These are phyloP conservation scores for Zaprionus inermis DNA, from an alignment of 1,140 invertebrate species.

Conservation along the genomic window DNA sequence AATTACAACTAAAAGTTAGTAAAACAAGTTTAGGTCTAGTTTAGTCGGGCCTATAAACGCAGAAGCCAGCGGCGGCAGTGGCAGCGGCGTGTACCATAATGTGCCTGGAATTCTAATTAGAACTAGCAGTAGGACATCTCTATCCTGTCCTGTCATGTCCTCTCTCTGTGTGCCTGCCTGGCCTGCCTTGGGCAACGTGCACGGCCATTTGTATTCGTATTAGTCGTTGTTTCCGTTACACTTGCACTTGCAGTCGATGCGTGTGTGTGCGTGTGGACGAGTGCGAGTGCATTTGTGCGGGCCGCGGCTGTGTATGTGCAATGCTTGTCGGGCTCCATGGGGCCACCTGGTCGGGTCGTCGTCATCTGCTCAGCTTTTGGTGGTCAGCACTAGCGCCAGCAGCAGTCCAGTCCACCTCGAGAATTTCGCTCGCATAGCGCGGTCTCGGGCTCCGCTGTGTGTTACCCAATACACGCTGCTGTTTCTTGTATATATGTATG, in stretches of 20 bases:
- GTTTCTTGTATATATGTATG: constrained; percentile 20
- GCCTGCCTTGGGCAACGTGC: constrained; percentile 52
- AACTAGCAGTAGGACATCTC: constrained; percentile 33
- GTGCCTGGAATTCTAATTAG: constrained; percentile 41
- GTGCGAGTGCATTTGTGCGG: constrained; percentile 51
- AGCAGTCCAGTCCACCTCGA: constrained; percentile 30
- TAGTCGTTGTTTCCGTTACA: constrained; percentile 68
- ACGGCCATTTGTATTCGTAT: constrained; percentile 44
- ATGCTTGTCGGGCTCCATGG: constrained; percentile 70
- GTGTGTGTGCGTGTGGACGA: constrained; percentile 25
- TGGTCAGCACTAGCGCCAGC: constrained; percentile 44
- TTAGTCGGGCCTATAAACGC: constrained; percentile 2
- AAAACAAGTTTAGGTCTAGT: constrained; percentile 54
- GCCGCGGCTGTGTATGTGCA: constrained; percentile 24
- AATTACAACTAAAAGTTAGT: constrained; percentile 57
- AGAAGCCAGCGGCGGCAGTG: neutral
- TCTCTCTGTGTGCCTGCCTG: constrained; percentile 13
- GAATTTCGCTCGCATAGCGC: constrained; percentile 32
- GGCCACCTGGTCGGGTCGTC: constrained; percentile 33
- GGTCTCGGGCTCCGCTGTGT: constrained; percentile 43
- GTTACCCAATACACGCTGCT: constrained; percentile 74
- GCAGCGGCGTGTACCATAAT: neutral
- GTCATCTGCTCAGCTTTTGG: constrained; percentile 48
- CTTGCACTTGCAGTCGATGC: constrained; percentile 20
- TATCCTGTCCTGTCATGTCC: constrained; percentile 27